Conservation (phyloP, 2,888 invertebrate genomes). For the Acrobasis consociella region DNA sequence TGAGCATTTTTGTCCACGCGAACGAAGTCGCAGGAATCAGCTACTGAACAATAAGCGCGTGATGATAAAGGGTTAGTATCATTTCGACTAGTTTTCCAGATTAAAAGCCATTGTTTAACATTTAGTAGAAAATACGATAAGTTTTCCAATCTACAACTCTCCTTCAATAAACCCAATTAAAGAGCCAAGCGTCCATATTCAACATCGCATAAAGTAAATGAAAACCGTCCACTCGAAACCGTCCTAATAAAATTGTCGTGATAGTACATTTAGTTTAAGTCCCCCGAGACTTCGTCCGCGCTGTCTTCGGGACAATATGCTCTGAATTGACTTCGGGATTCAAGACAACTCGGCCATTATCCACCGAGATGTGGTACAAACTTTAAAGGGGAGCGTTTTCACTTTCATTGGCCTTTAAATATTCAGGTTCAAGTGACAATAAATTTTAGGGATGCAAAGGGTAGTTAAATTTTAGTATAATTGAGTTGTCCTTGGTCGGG, state of each 20-base stretch:
- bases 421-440: background rate
- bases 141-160: too few relatives aligned
- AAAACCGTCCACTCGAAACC: constrained; percentile 24
- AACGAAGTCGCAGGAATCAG: too few relatives aligned
- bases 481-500: background rate
- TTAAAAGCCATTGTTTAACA: too few relatives aligned
- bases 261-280: constrained; percentile 47
- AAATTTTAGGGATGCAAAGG: constrained; percentile 12
- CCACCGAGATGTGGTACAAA: constrained; percentile 37
- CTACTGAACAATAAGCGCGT: too few relatives aligned
- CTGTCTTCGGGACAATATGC: constrained; percentile 60
- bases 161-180: too few relatives aligned
- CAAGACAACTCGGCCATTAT: constrained; percentile 71
- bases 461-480: background rate
- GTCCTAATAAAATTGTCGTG: constrained; percentile 47
- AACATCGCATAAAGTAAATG: constrained; percentile 27
- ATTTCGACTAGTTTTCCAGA: too few relatives aligned
- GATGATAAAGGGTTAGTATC: too few relatives aligned
- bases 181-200: background rate
- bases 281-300: constrained; percentile 39
- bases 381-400: constrained; percentile 11
- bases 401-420: background rate
- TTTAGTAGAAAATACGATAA: too few relatives aligned
- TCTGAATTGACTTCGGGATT: constrained; percentile 73
- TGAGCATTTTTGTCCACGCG: too few relatives aligned